Evolutionary conservation across 2,797 vertebrate genomes (phyloP), one percentile per base, ranked within the genome.

Genomic region (Cheracebus regulus): DNA sequence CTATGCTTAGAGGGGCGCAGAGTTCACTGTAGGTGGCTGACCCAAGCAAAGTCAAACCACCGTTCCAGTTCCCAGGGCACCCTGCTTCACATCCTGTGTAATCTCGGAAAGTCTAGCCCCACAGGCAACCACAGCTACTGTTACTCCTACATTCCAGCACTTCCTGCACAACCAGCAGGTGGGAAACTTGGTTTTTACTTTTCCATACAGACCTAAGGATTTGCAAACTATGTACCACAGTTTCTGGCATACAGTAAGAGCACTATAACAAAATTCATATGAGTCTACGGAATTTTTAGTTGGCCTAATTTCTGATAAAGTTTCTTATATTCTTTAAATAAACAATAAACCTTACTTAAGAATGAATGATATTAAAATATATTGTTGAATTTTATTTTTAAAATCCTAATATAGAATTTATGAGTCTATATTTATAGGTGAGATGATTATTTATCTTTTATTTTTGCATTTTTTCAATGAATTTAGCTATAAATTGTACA

Each of bases 11-110:
- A 48, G 55, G 24, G 19, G 7, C 22, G 20, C 52, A 55, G 52
- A 19, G 28, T 26, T 57, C 3, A 26, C 5, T 17, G 4, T 8
- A 79, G 73, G 10, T 33, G 70, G 57, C 70, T 84, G 70, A 50
- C 26, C 19, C 30, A 11, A 28, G 46, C 5, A 33, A 61, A 39
- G 3, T 2, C 30, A 2, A 75, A 73, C 28, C 52, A 2, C 58
- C 52, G 55, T n/a, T 24, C 86, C 24, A 36, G 41, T 28, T 20
- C 33, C 44, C 36, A 24, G 1, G 1, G 15, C 7, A 20, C 50
- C 3, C 8, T 10, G 12, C 26, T 81, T 52, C 5, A 2, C 3
- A 3, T 14, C 7, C 0, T 9, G 0, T 0, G 0, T 5, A 11
- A 26, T 28, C 14, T 76, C 58, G 30, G 39, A 28, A 46, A 50